These are phyloP conservation scores for Pachliopta kotzebuea DNA, from an alignment of 2,888 invertebrate genomes.

Conservation along the genomic window DNA sequence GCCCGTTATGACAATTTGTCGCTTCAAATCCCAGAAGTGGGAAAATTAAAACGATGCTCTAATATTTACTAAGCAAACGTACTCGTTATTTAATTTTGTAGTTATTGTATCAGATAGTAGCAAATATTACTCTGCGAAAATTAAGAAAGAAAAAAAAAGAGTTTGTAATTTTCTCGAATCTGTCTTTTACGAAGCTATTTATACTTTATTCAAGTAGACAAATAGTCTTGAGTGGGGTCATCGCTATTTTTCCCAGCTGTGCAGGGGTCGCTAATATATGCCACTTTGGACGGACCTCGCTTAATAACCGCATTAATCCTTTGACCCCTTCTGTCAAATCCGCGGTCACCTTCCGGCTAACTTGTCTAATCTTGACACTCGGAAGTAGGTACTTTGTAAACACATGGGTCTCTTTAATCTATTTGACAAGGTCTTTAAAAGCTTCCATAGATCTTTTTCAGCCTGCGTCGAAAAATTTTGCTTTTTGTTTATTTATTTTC, in stretches of 20 bases:
- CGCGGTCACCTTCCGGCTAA: conserved; percentile 20
- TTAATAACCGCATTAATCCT: conserved; percentile 44
- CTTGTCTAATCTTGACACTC: conserved; percentile 27
- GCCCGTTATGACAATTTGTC: too few relatives aligned
- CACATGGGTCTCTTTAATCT: conserved; percentile 6
- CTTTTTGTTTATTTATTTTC: too few relatives aligned
- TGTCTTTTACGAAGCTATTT: too few relatives aligned
- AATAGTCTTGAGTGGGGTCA: conserved; percentile 30
- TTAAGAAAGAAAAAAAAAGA: too few relatives aligned
- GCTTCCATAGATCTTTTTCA: not conserved
- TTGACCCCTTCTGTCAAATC: conserved; percentile 36
- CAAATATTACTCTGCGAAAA: too few relatives aligned
- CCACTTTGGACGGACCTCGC: conserved; percentile 42
- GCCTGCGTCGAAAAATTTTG: too few relatives aligned
- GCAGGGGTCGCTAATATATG: conserved; percentile 43
- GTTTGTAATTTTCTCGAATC: too few relatives aligned
- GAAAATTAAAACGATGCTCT: too few relatives aligned
- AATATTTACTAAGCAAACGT: too few relatives aligned
- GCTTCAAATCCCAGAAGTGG: too few relatives aligned
- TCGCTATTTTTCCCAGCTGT: conserved; percentile 38
- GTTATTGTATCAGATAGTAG: too few relatives aligned
- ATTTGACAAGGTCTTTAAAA: conserved; percentile 2
- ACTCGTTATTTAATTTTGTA: too few relatives aligned
- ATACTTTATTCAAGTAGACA: conserved; percentile 10
- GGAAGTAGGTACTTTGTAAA: conserved; percentile 8